Conservation (phyloP, 2,888 invertebrate species). For the Scaptomyza parva region DNA sequence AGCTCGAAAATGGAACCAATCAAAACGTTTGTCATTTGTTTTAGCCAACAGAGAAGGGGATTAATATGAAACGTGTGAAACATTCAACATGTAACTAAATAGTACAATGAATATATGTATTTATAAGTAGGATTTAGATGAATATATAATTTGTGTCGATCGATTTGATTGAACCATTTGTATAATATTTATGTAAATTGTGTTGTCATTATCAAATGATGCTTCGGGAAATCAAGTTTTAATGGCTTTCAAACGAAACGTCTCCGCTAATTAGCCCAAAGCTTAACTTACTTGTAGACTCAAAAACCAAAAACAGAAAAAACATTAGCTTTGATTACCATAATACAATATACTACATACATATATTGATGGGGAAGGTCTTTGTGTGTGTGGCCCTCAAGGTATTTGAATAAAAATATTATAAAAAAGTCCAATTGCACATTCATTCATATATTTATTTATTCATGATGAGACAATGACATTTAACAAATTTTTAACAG, state of each 20-base stretch:
- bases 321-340: slow-evolving; percentile 58
- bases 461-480: slow-evolving; percentile 34
- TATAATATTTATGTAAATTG: slow-evolving; percentile 44
- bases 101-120: not conserved
- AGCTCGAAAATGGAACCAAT: slow-evolving; percentile 22
- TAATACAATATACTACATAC: slow-evolving; percentile 22
- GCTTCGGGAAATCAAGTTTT: slow-evolving; percentile 32
- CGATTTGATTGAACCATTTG: slow-evolving; percentile 33
- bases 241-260: slow-evolving; percentile 52
- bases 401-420: slow-evolving; percentile 34
- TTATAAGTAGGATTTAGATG: not conserved
- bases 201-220: slow-evolving; percentile 17
- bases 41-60: not conserved
- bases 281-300: slow-evolving; percentile 19
- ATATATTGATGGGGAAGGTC: slow-evolving; percentile 61
- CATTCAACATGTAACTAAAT: not conserved
- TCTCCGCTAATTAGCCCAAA: slow-evolving; percentile 57
- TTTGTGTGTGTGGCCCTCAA: slow-evolving; percentile 43
- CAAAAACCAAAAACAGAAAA: no score
- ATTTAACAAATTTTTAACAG: slow-evolving; percentile 28
- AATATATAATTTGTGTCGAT: slow-evolving; percentile 27
- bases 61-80: slow-evolving; percentile 36
- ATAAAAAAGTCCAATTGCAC: slow-evolving; percentile 12
- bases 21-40: slow-evolving; percentile 27
- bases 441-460: slow-evolving; percentile 8